Conservation (phyloP, 2,797 vertebrate species). For the Sarcophilus harrisii region DNA sequence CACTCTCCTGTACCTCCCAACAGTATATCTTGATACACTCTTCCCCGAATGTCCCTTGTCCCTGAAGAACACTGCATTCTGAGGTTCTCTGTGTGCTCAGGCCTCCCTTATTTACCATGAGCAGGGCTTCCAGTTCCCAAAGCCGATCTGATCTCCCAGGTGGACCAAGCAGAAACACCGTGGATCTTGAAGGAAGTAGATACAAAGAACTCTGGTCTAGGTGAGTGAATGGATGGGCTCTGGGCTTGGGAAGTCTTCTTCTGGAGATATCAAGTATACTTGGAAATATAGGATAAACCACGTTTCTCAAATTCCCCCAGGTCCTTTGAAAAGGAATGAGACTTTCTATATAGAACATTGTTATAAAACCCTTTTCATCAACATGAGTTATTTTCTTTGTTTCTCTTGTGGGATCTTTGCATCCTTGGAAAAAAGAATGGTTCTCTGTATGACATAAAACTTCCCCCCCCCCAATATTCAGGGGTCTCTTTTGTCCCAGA, state of each 20-base stretch:
- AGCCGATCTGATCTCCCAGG: not conserved
- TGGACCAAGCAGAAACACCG: not conserved
- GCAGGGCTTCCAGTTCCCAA: conserved; percentile 4
- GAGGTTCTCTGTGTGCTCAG: not conserved
- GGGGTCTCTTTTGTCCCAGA: not conserved
- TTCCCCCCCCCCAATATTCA: not conserved
- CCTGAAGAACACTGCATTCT: not conserved
- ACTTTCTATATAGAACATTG: not conserved
- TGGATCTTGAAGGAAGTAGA: not conserved
- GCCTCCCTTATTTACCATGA: not conserved
- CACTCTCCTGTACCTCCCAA: not conserved
- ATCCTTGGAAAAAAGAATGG: not conserved
- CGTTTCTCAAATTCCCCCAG: not conserved
- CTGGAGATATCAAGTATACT: not conserved
- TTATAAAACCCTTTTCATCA: not conserved
- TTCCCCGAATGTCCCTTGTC: not conserved
- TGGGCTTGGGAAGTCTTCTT: not conserved
- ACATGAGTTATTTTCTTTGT: not conserved
- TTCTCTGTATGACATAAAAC: not conserved
- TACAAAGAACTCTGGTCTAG: not conserved
- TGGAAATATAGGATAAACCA: not conserved
- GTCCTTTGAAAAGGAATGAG: not conserved
- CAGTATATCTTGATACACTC: not conserved
- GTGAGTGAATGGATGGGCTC: not conserved
- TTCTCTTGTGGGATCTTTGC: not conserved